A percentile compares a stretch with the other conserved stretches of the same genome.
Evolutionary conservation across 2,797 vertebrate species (phyloP).

Genomic region (Esox masquinongy): DNA sequence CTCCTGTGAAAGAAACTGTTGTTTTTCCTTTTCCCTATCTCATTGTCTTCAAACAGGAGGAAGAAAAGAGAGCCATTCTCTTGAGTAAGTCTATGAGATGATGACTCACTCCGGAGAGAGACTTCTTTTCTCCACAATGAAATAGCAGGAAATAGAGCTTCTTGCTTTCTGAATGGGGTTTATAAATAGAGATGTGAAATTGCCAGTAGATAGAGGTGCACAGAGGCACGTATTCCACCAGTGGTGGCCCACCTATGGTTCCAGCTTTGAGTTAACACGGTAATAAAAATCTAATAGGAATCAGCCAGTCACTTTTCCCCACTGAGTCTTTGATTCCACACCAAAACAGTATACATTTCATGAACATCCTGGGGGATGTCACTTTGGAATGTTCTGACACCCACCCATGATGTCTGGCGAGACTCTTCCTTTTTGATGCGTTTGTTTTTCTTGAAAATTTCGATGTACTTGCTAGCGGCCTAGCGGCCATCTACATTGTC

Average conservation of each 20-base stretch:
- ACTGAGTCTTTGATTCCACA: background rate
- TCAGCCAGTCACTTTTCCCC: background rate
- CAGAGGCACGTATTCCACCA: background rate
- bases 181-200: conserved; percentile 4
- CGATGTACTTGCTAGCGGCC: no score
- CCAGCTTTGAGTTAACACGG: background rate
- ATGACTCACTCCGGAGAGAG: background rate
- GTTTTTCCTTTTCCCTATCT: background rate
- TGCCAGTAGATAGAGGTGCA: background rate
- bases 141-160: background rate
- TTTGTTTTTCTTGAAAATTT: background rate
- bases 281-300: background rate
- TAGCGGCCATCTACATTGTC: no score
- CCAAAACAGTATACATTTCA: background rate
- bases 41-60: background rate
- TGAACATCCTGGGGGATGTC: background rate
- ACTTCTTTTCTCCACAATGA: background rate
- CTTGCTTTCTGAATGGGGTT: background rate
- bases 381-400: background rate
- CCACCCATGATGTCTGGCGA: background rate
- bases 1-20: background rate
- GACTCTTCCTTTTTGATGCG: background rate
- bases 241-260: background rate
- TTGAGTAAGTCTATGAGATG: background rate
- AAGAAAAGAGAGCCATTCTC: background rate